Conservation (phyloP, 2,797 vertebrate species). For the Ara ararauna region DNA sequence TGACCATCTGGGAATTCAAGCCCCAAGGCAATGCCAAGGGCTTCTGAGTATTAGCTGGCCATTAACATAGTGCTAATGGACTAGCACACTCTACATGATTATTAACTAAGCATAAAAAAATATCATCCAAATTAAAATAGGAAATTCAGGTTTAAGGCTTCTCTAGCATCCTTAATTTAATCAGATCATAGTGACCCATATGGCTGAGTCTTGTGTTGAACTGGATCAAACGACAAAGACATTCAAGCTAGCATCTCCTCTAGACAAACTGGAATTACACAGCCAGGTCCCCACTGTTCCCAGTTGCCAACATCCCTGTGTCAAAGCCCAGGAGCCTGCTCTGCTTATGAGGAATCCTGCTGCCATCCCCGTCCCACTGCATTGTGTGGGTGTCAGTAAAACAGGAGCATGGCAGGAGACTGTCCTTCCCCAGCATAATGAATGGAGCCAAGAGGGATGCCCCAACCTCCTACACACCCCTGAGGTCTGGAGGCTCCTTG, state of each 20-base stretch:
- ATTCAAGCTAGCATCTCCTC: background rate
- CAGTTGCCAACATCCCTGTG: background rate
- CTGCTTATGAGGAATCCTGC: background rate
- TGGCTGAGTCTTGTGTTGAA: conserved; percentile 30
- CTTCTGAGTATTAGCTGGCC: conserved; percentile 72
- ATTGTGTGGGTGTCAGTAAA: background rate
- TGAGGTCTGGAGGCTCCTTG: background rate
- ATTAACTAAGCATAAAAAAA: conserved; percentile 67
- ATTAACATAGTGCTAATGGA: conserved; percentile 71
- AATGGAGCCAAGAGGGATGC: background rate
- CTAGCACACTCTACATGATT: conserved; percentile 68
- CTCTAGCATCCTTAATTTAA: conserved; percentile 56
- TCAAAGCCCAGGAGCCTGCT: background rate
- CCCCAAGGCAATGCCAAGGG: conserved; percentile 57
- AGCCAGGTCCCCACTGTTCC: background rate
- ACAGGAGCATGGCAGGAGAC: background rate
- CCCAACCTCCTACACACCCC: fast-evolving
- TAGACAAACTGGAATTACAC: background rate
- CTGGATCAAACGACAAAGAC: background rate
- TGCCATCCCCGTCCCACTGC: background rate
- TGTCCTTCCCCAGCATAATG: background rate
- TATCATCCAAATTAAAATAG: conserved; percentile 68
- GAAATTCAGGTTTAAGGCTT: conserved; percentile 69
- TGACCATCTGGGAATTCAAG: conserved; percentile 74
- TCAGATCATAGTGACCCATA: conserved; percentile 54